Percentiles rank a stretch among this genome's conserved stretches.
Conservation (phyloP, 2,797 vertebrate species). For the Xenopus petersii region DNA sequence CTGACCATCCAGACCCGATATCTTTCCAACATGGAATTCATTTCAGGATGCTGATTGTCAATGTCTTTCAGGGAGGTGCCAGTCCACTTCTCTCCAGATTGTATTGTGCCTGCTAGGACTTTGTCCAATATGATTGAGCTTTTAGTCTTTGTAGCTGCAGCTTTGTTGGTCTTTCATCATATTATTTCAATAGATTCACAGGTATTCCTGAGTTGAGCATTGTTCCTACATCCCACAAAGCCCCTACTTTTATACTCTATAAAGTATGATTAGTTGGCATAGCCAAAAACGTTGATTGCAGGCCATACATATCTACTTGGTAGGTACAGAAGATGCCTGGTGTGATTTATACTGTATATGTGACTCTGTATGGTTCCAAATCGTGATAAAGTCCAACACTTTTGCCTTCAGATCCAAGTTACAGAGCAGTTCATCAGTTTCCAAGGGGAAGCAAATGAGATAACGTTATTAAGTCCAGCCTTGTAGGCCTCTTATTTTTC, state of each 20-base stretch:
- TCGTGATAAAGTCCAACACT: background rate
- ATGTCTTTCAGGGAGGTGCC: background rate
- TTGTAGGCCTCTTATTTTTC: too few species aligned
- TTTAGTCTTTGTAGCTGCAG: background rate
- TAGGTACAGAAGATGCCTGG: constrained; percentile 22
- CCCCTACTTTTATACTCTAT: background rate
- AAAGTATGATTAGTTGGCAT: constrained; percentile 4
- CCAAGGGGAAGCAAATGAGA: too few species aligned
- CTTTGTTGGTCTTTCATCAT: background rate
- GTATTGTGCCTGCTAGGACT: background rate
- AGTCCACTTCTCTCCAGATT: background rate
- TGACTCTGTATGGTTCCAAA: background rate
- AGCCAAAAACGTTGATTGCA: constrained; percentile 15
- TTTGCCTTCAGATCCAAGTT: background rate
- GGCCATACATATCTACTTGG: constrained; percentile 21
- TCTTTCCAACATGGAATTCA: background rate
- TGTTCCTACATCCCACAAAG: constrained; percentile 8
- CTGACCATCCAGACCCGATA: background rate
- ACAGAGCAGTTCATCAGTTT: background rate
- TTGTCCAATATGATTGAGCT: background rate
- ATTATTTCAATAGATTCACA: background rate
- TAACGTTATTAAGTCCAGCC: too few species aligned
- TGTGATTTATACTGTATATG: background rate
- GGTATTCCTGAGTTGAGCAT: constrained; percentile 31
- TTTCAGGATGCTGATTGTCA: too few species aligned